phyloP scores from a whole-genome alignment of 1,140 invertebrate genomes.

The Drosophila trapezifrons region DNA sequence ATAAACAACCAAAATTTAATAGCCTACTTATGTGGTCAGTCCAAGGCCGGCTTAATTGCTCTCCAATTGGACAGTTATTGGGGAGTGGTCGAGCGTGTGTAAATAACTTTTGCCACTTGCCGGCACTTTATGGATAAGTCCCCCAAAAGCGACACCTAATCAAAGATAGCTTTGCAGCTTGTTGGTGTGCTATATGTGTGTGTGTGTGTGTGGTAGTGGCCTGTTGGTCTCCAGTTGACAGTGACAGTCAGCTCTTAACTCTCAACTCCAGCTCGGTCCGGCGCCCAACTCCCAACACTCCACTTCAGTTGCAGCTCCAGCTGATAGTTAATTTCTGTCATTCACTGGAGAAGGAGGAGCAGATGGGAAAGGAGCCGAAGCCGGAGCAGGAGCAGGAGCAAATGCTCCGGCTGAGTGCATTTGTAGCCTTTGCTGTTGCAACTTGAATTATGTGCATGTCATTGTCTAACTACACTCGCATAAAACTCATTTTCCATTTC shows the following conservation, averaged over 20 bases:
- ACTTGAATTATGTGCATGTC: slow-evolving; percentile 81
- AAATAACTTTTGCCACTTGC: slow-evolving; percentile 69
- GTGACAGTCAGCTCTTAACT: slow-evolving; percentile 44
- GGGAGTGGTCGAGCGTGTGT: slow-evolving; percentile 27
- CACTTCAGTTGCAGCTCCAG: slow-evolving; percentile 29
- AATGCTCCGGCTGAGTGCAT: slow-evolving; percentile 54
- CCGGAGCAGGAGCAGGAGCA: not conserved
- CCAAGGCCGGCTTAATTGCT: slow-evolving; percentile 15
- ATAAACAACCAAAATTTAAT: not conserved
- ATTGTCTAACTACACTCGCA: slow-evolving; percentile 78
- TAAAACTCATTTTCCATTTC: slow-evolving; percentile 79
- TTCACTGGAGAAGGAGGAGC: slow-evolving; percentile 51
- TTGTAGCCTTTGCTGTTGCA: slow-evolving; percentile 70
- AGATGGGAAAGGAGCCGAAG: not conserved
- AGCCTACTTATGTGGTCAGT: slow-evolving; percentile 3
- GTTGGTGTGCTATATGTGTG: slow-evolving; percentile 18
- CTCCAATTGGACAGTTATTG: slow-evolving; percentile 12
- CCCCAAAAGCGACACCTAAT: slow-evolving; percentile 63
- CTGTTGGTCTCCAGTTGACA: slow-evolving; percentile 46
- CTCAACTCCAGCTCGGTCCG: slow-evolving; percentile 18
- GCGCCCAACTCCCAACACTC: slow-evolving; percentile 27
- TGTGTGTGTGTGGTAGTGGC: slow-evolving; percentile 24
- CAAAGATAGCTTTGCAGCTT: slow-evolving; percentile 72
- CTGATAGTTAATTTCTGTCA: slow-evolving; percentile 79
- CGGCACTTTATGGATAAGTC: slow-evolving; percentile 72